Evolutionary conservation across 1,140 invertebrate genomes (phyloP), one percentile per base, ranked within the genome.

Genomic region (Trichonephila clavata): DNA sequence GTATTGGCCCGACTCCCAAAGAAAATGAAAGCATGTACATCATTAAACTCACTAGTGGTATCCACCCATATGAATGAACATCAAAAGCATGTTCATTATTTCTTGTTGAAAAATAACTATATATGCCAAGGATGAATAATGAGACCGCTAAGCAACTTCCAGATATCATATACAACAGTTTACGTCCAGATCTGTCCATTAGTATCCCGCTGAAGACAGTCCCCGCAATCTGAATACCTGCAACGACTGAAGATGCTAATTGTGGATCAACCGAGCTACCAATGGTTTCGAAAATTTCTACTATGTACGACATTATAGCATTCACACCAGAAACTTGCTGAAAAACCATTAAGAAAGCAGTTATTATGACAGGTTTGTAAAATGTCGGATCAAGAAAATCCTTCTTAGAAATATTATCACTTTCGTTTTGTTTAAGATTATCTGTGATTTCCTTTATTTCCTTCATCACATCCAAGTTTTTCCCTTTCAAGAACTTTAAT

Each of bases 251-350:
- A 1, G 98, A 97, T 0, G 97, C 97, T 50, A 97, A 95, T 43
- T 96, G 95, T 0, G 97, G 92, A 13, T 96, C 94, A 20, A 98
- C 96, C 4, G 95, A 97, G 93, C 97, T 97, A 0, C 97, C 97
- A 5, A 97, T 97, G 8, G 96, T 96, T 1, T 94, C 95, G 95
- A 99, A 99, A 86, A 99, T 99, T 80, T 96, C 96, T 20, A 97
- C 97, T 0, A 98, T 98, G 95, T 99, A 99, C 95, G 99, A 99
- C 94, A 99, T 98, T 32, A 99, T 97, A 2, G 98, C 98, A 95
- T 99, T 99, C 94, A 98, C 98, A 39, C 98, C 98, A 94, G 97
- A 98, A 90, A 99, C 96, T 96, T 99, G 98, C 96, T 99, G 98
- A 96, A 99, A 98, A 95, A 98, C 97, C 98, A 99, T 99, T 60